These are phyloP conservation scores for Otus sunia DNA, from an alignment of 2,113 vertebrate genomes.

Conservation along the genomic window DNA sequence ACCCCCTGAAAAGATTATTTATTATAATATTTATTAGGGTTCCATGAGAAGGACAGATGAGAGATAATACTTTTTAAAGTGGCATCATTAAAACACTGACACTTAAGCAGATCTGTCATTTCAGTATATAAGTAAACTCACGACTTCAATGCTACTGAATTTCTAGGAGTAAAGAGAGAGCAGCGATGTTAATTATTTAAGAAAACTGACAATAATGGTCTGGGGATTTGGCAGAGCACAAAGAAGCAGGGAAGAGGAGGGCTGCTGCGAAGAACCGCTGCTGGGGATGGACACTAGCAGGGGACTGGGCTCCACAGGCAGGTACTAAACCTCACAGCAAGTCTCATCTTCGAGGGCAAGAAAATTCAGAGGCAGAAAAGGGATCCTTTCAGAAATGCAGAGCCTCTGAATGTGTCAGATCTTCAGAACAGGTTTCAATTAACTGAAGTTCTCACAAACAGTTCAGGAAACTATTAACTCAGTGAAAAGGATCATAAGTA, in stretches of 20 bases:
- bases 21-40: too few relatives aligned
- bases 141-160: background rate
- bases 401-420: background rate
- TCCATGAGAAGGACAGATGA: background rate
- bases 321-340: background rate
- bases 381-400: background rate
- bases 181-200: background rate
- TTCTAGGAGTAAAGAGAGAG: background rate
- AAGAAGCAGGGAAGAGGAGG: background rate
- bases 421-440: background rate
- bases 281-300: background rate
- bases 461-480: background rate
- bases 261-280: background rate
- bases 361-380: background rate
- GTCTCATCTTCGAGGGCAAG: background rate
- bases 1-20: background rate
- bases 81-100: background rate
- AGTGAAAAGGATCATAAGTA: background rate
- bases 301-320: background rate
- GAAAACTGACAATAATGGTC: background rate
- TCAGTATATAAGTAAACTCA: background rate
- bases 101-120: background rate
- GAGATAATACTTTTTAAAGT: background rate
- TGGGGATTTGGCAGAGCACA: background rate
- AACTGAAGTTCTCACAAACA: background rate